phyloP scores from a whole-genome alignment of 2,888 invertebrate genomes.

The Pyrrhosoma nymphula region DNA sequence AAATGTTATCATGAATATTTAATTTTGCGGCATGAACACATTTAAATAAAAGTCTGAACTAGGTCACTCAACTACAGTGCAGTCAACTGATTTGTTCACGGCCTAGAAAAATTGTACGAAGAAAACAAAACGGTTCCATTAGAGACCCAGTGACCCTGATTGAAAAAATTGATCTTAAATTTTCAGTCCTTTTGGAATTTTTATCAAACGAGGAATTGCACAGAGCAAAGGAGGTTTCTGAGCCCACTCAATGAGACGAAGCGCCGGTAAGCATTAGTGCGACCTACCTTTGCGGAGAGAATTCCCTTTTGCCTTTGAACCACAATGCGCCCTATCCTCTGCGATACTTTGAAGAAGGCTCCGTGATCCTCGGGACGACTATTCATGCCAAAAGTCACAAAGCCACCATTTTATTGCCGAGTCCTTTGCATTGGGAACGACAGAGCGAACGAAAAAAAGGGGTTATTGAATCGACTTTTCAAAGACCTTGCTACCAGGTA shows the following conservation, averaged over 20 bases:
- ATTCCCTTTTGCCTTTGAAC: not conserved
- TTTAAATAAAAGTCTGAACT: too few relatives aligned
- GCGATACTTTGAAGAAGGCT: not conserved
- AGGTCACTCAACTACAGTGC: too few relatives aligned
- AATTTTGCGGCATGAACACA: too few relatives aligned
- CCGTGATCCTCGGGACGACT: not conserved
- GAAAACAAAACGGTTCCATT: not conserved
- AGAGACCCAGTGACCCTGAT: not conserved
- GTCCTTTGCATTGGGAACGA: not conserved
- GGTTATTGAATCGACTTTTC: not conserved
- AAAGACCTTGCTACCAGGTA: not conserved
- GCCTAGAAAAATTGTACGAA: not conserved
- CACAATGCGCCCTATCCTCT: not conserved
- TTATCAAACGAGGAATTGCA: not conserved
- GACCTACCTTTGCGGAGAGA: not conserved
- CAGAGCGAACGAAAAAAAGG: not conserved
- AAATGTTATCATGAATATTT: too few relatives aligned
- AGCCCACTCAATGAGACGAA: not conserved
- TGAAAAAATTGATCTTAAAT: not conserved
- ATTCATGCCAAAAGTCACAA: not conserved
- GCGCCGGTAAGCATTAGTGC: not conserved
- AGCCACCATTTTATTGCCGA: not conserved
- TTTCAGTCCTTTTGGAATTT: not conserved
- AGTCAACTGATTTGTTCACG: too few relatives aligned
- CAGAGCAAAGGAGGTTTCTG: not conserved